Evolutionary conservation across 2,888 invertebrate genomes (phyloP).

Genomic region (Dichetophora obliterata): DNA sequence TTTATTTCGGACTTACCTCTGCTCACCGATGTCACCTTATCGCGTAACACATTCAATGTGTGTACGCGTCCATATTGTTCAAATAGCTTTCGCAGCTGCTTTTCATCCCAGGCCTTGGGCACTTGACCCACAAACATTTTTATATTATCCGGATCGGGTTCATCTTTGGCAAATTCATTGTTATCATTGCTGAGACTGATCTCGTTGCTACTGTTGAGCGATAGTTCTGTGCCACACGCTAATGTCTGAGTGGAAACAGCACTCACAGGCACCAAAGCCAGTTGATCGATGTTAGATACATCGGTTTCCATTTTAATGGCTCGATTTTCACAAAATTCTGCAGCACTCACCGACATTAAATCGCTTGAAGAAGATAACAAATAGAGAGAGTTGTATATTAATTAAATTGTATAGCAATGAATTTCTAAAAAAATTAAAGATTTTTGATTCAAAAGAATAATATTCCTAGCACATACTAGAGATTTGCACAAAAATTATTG

Average conservation of each 20-base stretch:
- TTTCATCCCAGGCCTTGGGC: constrained; percentile 96
- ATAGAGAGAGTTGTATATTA: background rate
- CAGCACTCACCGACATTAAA: too few species aligned
- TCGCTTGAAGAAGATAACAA: too few species aligned
- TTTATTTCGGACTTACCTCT: constrained; percentile 81
- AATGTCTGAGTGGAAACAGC: constrained; percentile 63
- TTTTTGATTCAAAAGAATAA: too few species aligned
- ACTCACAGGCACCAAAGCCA: constrained; percentile 45
- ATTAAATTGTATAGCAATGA: too few species aligned
- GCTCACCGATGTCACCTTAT: constrained; percentile 95
- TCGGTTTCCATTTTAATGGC: constrained; percentile 36
- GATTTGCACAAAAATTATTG: too few species aligned
- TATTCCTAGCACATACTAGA: too few species aligned
- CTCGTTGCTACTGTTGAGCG: background rate
- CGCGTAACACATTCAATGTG: constrained; percentile 97
- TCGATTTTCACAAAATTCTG: constrained; percentile 5
- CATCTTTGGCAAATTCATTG: constrained; percentile 71
- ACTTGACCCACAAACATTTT: constrained; percentile 99
- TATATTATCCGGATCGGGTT: constrained; percentile 97
- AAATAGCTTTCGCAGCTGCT: constrained; percentile 92
- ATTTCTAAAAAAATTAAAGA: too few species aligned
- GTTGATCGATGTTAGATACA: constrained; percentile 33
- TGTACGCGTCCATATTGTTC: constrained; percentile 97
- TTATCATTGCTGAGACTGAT: constrained; percentile 44
- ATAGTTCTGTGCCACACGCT: constrained; percentile 29